These are phyloP conservation scores for Abramis brama DNA, from an alignment of 2,113 vertebrate genomes.

Conservation along the genomic window DNA sequence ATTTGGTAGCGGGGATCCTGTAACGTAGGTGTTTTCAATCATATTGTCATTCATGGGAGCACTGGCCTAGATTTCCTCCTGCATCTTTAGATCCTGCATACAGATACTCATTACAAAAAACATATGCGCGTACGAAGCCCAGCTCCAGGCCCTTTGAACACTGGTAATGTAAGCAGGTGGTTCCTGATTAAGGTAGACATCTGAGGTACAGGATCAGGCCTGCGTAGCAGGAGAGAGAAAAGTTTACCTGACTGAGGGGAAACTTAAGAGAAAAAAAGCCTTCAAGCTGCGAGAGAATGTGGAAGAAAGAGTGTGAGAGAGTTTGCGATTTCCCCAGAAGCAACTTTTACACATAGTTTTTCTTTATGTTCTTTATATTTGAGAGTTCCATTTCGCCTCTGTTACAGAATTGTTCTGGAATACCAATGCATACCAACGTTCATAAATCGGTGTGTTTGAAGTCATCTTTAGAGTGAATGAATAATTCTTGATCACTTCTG, in stretches of 20 bases:
- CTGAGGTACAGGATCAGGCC: conserved; percentile 13
- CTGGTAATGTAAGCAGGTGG: conserved; percentile 46
- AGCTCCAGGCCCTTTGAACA: conserved; percentile 47
- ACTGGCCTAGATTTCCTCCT: conserved; percentile 35
- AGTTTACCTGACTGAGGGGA: neutral
- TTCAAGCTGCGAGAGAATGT: neutral
- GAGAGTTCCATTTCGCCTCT: neutral
- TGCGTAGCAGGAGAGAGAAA: conserved; percentile 23
- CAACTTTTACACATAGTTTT: neutral
- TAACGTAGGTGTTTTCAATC: conserved; percentile 5
- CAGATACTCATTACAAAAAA: conserved; percentile 19
- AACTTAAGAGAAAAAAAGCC: conserved; percentile 1
- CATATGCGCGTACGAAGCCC: conserved; percentile 11
- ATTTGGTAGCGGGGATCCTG: neutral
- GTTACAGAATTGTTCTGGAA: neutral
- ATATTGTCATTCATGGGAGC: conserved; percentile 25
- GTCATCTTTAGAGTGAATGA: neutral
- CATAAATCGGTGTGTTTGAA: neutral
- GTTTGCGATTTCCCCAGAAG: neutral
- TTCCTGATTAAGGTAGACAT: conserved; percentile 41
- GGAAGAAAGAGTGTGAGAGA: neutral
- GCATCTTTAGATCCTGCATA: conserved; percentile 30
- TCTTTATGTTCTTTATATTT: neutral
- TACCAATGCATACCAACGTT: neutral
- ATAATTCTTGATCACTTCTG: neutral